phyloP scores from a whole-genome alignment of 2,888 invertebrate genomes.

The Baccha elongata region DNA sequence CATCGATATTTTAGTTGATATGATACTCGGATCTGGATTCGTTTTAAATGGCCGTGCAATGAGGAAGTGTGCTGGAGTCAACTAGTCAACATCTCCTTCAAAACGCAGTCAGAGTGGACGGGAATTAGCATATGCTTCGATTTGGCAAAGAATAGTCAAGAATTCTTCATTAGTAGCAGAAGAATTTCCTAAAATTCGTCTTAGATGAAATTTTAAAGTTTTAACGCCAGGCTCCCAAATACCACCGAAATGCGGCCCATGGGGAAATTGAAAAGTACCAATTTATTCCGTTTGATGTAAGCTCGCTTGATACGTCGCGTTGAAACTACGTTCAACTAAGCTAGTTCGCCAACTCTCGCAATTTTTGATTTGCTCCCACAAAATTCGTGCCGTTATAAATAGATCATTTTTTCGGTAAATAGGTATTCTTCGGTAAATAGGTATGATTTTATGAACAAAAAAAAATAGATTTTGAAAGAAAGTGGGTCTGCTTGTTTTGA shows the following conservation, averaged over 20 bases:
- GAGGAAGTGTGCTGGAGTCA: slow-evolving; percentile 73
- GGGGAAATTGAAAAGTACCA: slow-evolving; percentile 78
- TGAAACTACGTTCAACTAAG: no score
- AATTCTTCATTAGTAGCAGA: slow-evolving; percentile 75
- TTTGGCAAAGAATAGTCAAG: slow-evolving; percentile 75
- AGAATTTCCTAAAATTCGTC: background rate
- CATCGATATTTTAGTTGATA: background rate
- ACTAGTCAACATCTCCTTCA: slow-evolving; percentile 71
- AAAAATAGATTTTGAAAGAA: no score
- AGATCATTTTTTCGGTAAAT: no score
- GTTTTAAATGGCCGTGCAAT: slow-evolving; percentile 24
- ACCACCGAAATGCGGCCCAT: slow-evolving; percentile 78
- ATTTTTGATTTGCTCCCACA: slow-evolving; percentile 39
- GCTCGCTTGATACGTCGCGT: no score
- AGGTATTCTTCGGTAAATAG: no score
- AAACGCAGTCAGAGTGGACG: slow-evolving; percentile 75
- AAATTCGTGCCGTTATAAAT: no score
- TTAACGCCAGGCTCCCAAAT: slow-evolving; percentile 60
- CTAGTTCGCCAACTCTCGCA: no score
- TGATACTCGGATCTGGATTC: slow-evolving; percentile 3
- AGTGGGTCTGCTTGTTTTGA: no score
- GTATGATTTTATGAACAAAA: no score
- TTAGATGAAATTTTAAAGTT: slow-evolving; percentile 48
- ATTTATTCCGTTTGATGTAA: no score
- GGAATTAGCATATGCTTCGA: slow-evolving; percentile 76